These are phyloP conservation scores for Pandion haliaetus DNA, from an alignment of 2,113 vertebrate species.

Conservation along the genomic window DNA sequence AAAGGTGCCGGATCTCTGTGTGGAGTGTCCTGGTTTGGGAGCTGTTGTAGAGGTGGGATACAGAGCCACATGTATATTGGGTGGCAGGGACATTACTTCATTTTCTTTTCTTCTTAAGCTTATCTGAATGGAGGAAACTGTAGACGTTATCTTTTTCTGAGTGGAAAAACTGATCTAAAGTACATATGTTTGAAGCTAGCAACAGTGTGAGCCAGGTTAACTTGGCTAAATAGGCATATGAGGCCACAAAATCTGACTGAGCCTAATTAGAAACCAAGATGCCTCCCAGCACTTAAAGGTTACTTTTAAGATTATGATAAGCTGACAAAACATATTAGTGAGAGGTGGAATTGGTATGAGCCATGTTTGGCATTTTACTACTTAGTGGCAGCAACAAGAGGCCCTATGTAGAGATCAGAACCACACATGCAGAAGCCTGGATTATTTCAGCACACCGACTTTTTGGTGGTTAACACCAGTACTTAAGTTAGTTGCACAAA, in stretches of 20 bases:
- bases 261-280: neutral
- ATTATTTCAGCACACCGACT: neutral
- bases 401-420: neutral
- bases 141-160: neutral
- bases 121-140: conserved; percentile 7
- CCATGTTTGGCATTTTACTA: neutral
- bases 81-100: neutral
- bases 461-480: neutral
- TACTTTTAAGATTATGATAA: conserved; percentile 38
- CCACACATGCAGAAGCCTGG: neutral
- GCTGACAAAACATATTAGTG: conserved; percentile 32
- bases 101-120: neutral
- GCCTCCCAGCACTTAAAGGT: conserved; percentile 5
- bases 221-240: neutral
- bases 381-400: neutral
- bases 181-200: neutral
- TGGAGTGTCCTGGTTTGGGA: neutral
- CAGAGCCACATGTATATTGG: neutral
- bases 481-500: neutral
- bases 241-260: neutral
- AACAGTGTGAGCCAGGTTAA: neutral
- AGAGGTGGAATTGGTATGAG: neutral
- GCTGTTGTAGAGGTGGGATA: neutral
- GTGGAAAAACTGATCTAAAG: conserved; percentile 27
- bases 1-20: neutral